phyloP scores from a whole-genome alignment of 2,888 invertebrate genomes.

The Rhamnusium bicolor region DNA sequence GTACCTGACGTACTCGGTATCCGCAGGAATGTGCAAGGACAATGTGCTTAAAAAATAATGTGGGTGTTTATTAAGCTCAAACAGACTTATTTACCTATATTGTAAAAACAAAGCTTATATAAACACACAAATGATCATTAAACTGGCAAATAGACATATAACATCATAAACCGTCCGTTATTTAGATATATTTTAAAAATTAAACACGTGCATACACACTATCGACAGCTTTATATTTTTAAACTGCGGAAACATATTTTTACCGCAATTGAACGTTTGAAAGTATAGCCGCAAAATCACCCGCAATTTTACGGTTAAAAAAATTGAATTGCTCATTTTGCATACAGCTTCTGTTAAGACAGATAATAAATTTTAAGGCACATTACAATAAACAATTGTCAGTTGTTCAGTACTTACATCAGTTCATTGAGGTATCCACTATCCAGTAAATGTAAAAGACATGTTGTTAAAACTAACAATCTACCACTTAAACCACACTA shows the following conservation, averaged over 20 bases:
- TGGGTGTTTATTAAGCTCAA: slow-evolving; percentile 22
- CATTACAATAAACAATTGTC: slow-evolving; percentile 45
- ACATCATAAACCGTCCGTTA: background rate
- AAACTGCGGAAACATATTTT: background rate
- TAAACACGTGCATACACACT: background rate
- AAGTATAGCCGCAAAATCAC: background rate
- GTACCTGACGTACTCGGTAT: slow-evolving; percentile 2
- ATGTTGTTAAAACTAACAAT: slow-evolving; percentile 47
- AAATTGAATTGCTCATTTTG: background rate
- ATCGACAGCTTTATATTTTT: too few relatives aligned
- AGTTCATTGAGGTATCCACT: slow-evolving; percentile 46
- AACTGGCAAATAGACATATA: background rate
- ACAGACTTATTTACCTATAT: background rate
- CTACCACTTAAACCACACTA: slow-evolving; percentile 52
- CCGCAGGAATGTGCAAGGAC: slow-evolving; percentile 28
- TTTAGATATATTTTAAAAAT: background rate
- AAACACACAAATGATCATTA: background rate
- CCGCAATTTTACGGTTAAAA: background rate
- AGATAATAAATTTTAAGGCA: slow-evolving; percentile 28
- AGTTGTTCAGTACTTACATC: slow-evolving; percentile 46
- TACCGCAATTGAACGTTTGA: background rate
- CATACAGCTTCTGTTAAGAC: background rate
- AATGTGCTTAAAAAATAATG: slow-evolving; percentile 2
- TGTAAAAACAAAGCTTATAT: slow-evolving; percentile 1
- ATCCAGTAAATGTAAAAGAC: slow-evolving; percentile 42